Evolutionary conservation across 2,113 vertebrate genomes (phyloP), one percentile per base, ranked within the genome.

Genomic region (Theristicus caerulescens): DNA sequence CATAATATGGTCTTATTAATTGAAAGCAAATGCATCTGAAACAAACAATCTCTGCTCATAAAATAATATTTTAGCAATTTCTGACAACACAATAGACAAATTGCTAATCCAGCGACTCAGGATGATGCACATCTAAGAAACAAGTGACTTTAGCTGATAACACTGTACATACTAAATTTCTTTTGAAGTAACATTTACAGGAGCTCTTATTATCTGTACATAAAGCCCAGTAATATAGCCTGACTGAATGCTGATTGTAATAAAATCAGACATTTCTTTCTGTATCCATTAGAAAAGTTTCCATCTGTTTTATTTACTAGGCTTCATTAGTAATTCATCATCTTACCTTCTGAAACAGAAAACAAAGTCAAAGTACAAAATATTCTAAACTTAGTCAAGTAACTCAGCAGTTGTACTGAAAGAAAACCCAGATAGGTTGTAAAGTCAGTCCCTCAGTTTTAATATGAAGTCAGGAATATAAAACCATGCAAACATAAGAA

Each of bases 1-100:
- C 88, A 88, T 85, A 91, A 73, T 92, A 96, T 84, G 93, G 52
- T 27, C 82, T 52, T 88, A 91, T 93, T 94, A 93, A 96, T 26
- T 25, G n/a, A 97, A 94, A 91, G 89, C 15, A 7, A 96, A 93
- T 80, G 21, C 38, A 82, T 79, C 46, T 59, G 61, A 88, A 93
- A 84, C 71, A 83, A 96, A 62, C 5, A 81, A 78, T 70, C 31
- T 92, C 64, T 86, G 29, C 40, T 82, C 27, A 54, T 58, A 89
- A 81, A 69, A 90, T 51, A 51, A 52, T 58, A 32, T 16, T 93
- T 94, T 82, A 83, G 36, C 10, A 38, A 10, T 89, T 95, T 77
- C n/a, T 77, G 64, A 64, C 70, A 91, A 57, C 11, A 78, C 7
- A 86, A 47, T 24, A 85, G 55, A 85, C 3, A 66, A 55, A 82